A percentile compares a stretch with the other conserved stretches of the same genome.
These are phyloP conservation scores for Eubasilissa splendida DNA, from an alignment of 2,888 invertebrate genomes.

Conservation along the genomic window DNA sequence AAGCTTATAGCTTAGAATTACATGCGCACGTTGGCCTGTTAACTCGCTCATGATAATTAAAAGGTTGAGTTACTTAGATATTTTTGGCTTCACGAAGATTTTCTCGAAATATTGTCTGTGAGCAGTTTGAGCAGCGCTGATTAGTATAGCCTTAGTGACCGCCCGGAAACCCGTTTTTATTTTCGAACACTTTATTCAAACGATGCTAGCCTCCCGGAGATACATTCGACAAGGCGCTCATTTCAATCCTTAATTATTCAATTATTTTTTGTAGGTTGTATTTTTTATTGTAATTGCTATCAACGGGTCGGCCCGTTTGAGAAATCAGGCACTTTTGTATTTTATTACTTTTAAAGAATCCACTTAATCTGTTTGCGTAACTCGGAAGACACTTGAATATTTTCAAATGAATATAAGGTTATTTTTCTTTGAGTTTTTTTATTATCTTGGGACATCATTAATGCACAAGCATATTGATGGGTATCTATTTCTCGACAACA, in stretches of 20 bases:
- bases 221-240: conserved; percentile 32
- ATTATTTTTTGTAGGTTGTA: neutral
- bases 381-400: conserved; percentile 14
- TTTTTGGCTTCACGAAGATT: too few species aligned
- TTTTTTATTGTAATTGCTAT: conserved; percentile 37
- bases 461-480: too few species aligned
- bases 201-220: neutral
- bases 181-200: conserved; percentile 40
- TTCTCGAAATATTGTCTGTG: too few species aligned
- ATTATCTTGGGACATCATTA: too few species aligned
- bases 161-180: conserved; percentile 39
- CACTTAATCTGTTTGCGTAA: conserved; percentile 21
- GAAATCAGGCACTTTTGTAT: conserved; percentile 11
- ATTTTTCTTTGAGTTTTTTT: too few species aligned
- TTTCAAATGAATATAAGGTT: too few species aligned
- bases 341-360: conserved; percentile 23
- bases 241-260: conserved; percentile 33
- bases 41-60: too few species aligned
- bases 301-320: conserved; percentile 31
- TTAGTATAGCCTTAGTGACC: neutral
- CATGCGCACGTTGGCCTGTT: too few species aligned
- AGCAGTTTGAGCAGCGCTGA: neutral
- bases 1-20: too few species aligned
- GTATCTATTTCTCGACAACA: too few species aligned
- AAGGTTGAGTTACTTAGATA: too few species aligned